A percentile compares a stretch with the other conserved stretches of the same genome.
phyloP scores from a whole-genome alignment of 2,888 invertebrate genomes.

The Meghimatium bilineatum region DNA sequence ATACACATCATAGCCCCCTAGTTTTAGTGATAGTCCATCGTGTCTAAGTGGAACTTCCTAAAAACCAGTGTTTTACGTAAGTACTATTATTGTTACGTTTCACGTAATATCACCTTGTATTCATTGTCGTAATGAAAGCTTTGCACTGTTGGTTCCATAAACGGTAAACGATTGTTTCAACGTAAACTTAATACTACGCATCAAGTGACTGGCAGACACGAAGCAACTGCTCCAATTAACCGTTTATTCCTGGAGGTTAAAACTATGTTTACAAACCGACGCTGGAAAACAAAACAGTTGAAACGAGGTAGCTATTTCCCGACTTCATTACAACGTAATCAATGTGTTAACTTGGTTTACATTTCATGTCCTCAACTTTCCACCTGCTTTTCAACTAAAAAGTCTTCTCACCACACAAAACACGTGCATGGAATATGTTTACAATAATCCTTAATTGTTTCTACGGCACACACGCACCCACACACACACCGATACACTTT shows the following conservation, averaged over 20 bases:
- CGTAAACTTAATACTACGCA: background rate
- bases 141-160: background rate
- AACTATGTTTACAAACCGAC: background rate
- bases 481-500: too few species aligned
- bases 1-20: too few species aligned
- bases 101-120: too few species aligned
- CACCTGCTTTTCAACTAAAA: background rate
- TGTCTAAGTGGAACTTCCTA: too few species aligned
- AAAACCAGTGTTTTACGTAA: too few species aligned
- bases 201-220: background rate
- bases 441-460: too few species aligned
- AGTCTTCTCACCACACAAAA: background rate
- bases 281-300: background rate
- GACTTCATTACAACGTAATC: background rate
- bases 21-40: too few species aligned
- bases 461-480: too few species aligned
- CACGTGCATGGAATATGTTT: too few species aligned
- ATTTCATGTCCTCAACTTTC: background rate
- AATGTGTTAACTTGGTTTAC: background rate
- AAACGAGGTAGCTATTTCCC: background rate
- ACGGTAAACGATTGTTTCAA: background rate
- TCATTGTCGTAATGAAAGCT: background rate
- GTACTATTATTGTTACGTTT: too few species aligned
- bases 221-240: background rate
- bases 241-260: background rate